phyloP scores from a whole-genome alignment of 2,888 invertebrate genomes.

The Papilio elwesi region DNA sequence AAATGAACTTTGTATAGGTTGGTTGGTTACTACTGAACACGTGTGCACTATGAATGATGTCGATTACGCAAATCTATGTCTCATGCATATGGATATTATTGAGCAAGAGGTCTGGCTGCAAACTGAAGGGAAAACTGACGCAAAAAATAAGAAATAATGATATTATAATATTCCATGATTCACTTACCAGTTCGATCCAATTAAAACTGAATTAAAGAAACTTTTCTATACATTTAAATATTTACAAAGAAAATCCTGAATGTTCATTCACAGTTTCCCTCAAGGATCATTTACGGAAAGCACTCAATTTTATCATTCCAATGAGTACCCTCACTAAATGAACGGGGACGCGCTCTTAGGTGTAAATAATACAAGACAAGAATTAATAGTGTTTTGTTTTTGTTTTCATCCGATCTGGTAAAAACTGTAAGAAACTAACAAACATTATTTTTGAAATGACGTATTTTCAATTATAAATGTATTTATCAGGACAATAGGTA shows the following conservation, averaged over 20 bases:
- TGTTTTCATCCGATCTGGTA: not conserved
- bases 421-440: too few species aligned
- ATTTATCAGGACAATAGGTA: too few species aligned
- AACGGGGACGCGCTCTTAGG: not conserved
- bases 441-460: not conserved
- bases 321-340: conserved; percentile 16
- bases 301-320: conserved; percentile 26
- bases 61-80: too few species aligned
- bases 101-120: too few species aligned
- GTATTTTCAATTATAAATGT: not conserved
- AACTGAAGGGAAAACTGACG: too few species aligned
- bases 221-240: conserved; percentile 5
- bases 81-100: too few species aligned
- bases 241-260: conserved; percentile 16
- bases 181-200: not conserved
- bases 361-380: not conserved
- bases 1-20: too few species aligned
- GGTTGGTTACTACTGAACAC: too few species aligned
- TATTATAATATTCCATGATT: not conserved
- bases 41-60: too few species aligned
- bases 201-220: not conserved
- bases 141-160: too few species aligned
- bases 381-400: not conserved
- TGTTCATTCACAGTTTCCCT: conserved; percentile 8
- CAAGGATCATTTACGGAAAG: conserved; percentile 20